Evolutionary conservation across 2,113 vertebrate genomes (phyloP).

Genomic region (Phrynosoma blainvillii): DNA sequence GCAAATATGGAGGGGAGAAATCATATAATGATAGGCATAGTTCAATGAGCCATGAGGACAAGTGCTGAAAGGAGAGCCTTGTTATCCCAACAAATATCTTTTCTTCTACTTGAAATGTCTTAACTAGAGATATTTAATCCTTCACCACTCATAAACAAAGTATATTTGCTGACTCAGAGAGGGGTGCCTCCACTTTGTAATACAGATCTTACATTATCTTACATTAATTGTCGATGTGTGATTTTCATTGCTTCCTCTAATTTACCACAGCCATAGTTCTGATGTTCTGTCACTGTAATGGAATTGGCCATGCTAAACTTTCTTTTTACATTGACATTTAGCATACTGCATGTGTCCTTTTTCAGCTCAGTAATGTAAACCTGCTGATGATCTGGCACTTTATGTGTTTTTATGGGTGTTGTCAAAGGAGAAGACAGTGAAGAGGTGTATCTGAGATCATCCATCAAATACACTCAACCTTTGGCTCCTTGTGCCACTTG

Average conservation of each 20-base stretch:
- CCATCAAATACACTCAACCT: slow-evolving; percentile 41
- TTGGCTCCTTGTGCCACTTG: slow-evolving; percentile 16
- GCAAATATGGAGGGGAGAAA: background rate
- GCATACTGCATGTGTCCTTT: slow-evolving; percentile 25
- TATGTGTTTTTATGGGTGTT: slow-evolving; percentile 29
- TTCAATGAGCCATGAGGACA: background rate
- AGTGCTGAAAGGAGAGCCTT: background rate
- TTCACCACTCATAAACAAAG: background rate
- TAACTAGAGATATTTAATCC: background rate
- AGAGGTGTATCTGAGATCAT: slow-evolving; percentile 18
- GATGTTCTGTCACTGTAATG: slow-evolving; percentile 63
- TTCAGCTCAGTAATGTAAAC: slow-evolving; percentile 31
- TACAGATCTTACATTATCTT: background rate
- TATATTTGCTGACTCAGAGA: background rate
- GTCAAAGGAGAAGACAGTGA: slow-evolving; percentile 25
- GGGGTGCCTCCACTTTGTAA: background rate
- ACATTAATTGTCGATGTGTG: slow-evolving; percentile 22
- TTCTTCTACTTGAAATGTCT: background rate
- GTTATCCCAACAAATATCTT: background rate
- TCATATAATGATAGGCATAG: background rate
- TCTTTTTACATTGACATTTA: slow-evolving; percentile 46
- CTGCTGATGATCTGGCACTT: slow-evolving; percentile 6
- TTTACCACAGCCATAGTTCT: slow-evolving; percentile 59
- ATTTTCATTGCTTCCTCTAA: slow-evolving; percentile 55
- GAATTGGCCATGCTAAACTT: slow-evolving; percentile 54